Base-by-base conservation (phyloP, 2,888 invertebrate species). In the Peribatodes rhomboidaria region DNA sequence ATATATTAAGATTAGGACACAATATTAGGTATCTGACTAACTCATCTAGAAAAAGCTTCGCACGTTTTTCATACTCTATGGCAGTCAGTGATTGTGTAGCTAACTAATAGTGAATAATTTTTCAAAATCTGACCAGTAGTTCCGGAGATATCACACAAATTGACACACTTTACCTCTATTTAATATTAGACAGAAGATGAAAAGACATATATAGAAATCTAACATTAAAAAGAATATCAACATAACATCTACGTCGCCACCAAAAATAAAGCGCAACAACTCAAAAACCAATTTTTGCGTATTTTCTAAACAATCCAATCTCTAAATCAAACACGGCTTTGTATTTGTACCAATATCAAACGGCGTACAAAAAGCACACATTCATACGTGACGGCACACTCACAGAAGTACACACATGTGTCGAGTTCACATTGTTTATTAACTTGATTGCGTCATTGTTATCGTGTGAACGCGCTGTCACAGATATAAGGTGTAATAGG, bases 391-490 rank as follows among this genome's bases (percentile, higher is more conserved):
- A 63, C 72, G 63, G 54, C 31, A 39, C 58, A 53, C 52, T 54
- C 49, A 52, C n/a, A n/a, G n/a, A n/a, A n/a, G 54, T 31, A 39
- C 58, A 53, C 52, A 57, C 49, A 52, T 50, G 52, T 52, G 33
- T 41, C 57, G 18, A 39, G 63, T 67, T 69, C 69, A 62, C 69
- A 69, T 67, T 65, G 68, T 59, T 66, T 69, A 69, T 72, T 71
- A 73, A 60, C 65, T 61, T 71, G 71, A 75, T 76, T 76, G 74
- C 75, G 52, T 68, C 68, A 75, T 77, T 79, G 76, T 76, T 65
- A 54, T 49, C 73, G 74, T 77, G 76, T 64, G 76, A 76, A 70
- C 31, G 67, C 22, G 2, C 67, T 71, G 68, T 69, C 71, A 72
- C 72, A 75, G 70, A 71, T 72, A 70, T 58, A 65, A n/a, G 42